These are phyloP conservation scores for Hydropsyche betteni DNA, from an alignment of 2,888 invertebrate genomes.

Conservation along the genomic window DNA sequence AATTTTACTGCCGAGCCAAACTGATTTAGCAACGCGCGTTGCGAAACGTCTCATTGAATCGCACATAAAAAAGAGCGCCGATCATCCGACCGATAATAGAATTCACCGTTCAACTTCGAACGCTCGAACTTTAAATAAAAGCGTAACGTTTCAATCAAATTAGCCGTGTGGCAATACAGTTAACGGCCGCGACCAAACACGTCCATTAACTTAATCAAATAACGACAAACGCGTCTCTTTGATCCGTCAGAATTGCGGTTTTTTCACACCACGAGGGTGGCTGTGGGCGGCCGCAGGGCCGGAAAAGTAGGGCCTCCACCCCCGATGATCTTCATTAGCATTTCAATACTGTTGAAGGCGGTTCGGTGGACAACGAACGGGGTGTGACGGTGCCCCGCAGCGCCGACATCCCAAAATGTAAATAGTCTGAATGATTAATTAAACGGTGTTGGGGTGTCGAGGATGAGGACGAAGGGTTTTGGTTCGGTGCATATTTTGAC, in stretches of 20 bases:
- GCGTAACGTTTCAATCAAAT: constrained; percentile 14
- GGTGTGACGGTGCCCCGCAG: constrained; percentile 11
- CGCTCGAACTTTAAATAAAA: too few species aligned
- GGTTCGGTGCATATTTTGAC: constrained; percentile 29
- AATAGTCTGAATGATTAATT: constrained; percentile 33
- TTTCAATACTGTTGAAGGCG: constrained; percentile 24
- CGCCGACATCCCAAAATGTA: constrained; percentile 32
- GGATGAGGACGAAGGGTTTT: neutral
- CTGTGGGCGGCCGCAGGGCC: neutral
- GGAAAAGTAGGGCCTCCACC: constrained; percentile 1
- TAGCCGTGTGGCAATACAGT: constrained; percentile 5
- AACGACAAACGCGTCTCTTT: constrained; percentile 15
- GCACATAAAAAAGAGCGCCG: too few species aligned
- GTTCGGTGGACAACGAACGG: neutral
- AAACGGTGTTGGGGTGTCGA: constrained; percentile 9
- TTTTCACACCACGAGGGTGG: neutral
- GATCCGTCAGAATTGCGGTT: constrained; percentile 12
- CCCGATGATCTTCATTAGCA: constrained; percentile 26
- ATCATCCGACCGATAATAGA: neutral
- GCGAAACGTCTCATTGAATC: too few species aligned
- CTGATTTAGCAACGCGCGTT: too few species aligned
- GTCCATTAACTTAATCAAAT: constrained; percentile 24
- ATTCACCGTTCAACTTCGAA: neutral
- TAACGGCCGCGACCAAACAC: constrained; percentile 2
- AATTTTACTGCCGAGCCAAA: too few species aligned